These are phyloP conservation scores for Anthonomus grandis DNA, from an alignment of 1,140 invertebrate species.

Conservation along the genomic window DNA sequence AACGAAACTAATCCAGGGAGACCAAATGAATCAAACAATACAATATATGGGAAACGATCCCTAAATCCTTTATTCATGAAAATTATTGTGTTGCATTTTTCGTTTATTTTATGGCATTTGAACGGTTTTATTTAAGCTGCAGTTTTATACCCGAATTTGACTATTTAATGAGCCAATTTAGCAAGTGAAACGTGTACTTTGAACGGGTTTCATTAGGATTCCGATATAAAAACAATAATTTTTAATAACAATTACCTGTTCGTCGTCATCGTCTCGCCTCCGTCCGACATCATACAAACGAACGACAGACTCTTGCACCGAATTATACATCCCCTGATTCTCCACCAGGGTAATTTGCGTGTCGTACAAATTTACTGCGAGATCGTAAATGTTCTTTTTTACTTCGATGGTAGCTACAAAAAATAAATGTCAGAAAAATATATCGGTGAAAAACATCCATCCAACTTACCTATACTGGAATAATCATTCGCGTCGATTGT, in stretches of 20 bases:
- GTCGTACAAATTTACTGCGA: conserved; percentile 71
- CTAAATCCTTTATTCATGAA: background rate
- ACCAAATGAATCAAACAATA: too few species aligned
- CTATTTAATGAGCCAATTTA: too few species aligned
- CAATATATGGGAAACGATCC: too few species aligned
- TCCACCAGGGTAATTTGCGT: conserved; percentile 81
- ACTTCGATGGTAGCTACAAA: conserved; percentile 48
- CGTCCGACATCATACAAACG: conserved; percentile 79
- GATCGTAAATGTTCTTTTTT: conserved; percentile 65
- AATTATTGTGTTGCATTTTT: background rate
- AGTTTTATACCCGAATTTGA: too few species aligned
- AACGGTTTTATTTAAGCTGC: too few species aligned
- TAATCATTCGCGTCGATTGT: conserved; percentile 93
- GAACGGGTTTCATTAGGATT: background rate
- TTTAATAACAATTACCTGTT: too few species aligned
- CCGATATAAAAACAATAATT: too few species aligned
- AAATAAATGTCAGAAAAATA: conserved; percentile 13
- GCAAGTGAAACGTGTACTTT: too few species aligned
- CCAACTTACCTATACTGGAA: conserved; percentile 73
- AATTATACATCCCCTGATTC: conserved; percentile 72
- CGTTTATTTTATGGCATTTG: background rate
- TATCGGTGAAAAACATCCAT: background rate
- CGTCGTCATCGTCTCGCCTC: conserved; percentile 69
- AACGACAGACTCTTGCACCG: conserved; percentile 78
- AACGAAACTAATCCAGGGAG: too few species aligned